Evolutionary conservation across 2,113 vertebrate species (phyloP), one percentile per base, ranked within the genome.

Genomic region (Rhagologus leucostigma): DNA sequence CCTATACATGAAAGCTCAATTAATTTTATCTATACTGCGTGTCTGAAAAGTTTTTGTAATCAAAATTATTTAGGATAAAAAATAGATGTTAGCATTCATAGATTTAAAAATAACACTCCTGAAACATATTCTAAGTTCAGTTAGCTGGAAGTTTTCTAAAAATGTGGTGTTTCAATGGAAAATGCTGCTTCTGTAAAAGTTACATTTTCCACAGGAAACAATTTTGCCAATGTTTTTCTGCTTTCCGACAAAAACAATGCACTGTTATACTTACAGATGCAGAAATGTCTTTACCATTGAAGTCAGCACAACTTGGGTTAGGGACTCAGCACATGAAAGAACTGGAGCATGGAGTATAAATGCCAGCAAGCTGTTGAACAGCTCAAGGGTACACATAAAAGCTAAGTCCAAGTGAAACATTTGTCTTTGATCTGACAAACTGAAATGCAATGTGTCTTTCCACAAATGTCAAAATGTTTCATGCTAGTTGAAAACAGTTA

Each of bases 401-500:
- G 94, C 56, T 29, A 75, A 87, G 59, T 91, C 87, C 78, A 85
- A 94, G 67, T 5, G 87, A 91, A 94, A 90, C 59, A 89, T 91
- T 96, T 77, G 86, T 12, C 94, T 95, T 96, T 95, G 87, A 94
- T 93, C 59, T 85, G 70, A 63, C 74, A 88, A 91, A 87, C 50
- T 57, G 29, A 89, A 95, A 86, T 53, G 79, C 79, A 94, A 9
- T 64, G 80, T 77, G 67, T 90, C 91, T 91, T 82, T 93, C 63
- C 78, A 88, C 50, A 90, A 88, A 91, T 47, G 78, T 86, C 35
- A 77, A 74, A 94, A 85, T 83, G 78, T 91, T 96, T 94, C 82
- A 74, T 83, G 42, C 59, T 70, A 70, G 27, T 63, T 73, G 82
- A 82, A 94, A 91, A 65, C 29, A 88, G 75, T 79, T 87, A 94